Percentiles rank a stretch among this genome's conserved stretches.
Evolutionary conservation across 92 coral and sea anemone genomes (phyloP).

Genomic region (Pocillopora grandis): DNA sequence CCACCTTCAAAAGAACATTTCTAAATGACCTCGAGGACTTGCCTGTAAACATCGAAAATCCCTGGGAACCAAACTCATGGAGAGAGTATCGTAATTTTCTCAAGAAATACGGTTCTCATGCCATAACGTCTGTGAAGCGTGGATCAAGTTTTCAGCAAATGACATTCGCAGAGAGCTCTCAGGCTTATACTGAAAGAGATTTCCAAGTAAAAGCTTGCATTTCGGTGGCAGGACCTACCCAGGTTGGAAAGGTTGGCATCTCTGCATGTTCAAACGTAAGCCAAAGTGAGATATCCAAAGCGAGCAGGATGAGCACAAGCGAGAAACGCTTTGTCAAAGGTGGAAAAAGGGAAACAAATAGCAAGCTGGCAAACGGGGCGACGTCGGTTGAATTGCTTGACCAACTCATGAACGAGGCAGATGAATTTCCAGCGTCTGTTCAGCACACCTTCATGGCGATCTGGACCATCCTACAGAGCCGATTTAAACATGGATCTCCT

Average conservation of each 20-base stretch:
- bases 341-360: constrained; percentile 40
- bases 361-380: constrained; percentile 12
- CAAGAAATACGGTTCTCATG: constrained; percentile 34
- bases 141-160: constrained; percentile 36
- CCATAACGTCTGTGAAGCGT: neutral
- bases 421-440: constrained; percentile 7
- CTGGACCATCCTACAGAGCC: constrained; percentile 37
- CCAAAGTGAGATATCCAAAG: constrained; percentile 5
- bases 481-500: neutral
- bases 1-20: neutral
- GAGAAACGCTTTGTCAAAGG: constrained; percentile 23
- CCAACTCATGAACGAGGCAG: constrained; percentile 35
- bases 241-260: neutral
- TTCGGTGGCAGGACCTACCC: constrained; percentile 9
- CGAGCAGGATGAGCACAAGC: constrained; percentile 19
- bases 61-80: constrained; percentile 34
- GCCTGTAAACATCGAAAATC: neutral
- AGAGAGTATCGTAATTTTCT: constrained; percentile 21
- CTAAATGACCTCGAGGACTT: constrained; percentile 11
- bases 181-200: neutral
- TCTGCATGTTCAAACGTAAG: constrained; percentile 35
- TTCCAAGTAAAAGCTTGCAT: constrained; percentile 40
- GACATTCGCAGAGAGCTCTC: constrained; percentile 16
- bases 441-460: constrained; percentile 37
- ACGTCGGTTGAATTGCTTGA: constrained; percentile 34